Percentiles rank a stretch among this genome's conserved stretches.
Conservation (phyloP, 2,113 vertebrate species). For the Protobothrops mucrosquamatus region DNA sequence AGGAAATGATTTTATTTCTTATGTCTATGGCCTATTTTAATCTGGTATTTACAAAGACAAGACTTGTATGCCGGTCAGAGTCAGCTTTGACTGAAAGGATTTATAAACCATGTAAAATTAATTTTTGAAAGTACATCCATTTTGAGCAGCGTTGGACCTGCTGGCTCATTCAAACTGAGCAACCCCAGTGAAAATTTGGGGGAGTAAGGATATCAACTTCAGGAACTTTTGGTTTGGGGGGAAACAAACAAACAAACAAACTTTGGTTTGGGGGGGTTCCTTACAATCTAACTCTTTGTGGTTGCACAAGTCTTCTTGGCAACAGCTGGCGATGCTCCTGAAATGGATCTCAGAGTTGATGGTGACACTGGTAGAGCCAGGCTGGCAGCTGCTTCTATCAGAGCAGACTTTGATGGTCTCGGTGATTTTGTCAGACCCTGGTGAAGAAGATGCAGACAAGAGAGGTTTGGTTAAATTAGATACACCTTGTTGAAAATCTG, state of each 20-base stretch:
- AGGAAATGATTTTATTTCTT: neutral
- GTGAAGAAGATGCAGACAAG: neutral
- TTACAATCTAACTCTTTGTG: neutral
- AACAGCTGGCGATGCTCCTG: slow-evolving; percentile 42
- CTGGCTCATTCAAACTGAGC: neutral
- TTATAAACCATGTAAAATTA: neutral
- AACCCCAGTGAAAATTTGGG: neutral
- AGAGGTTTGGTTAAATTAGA: neutral
- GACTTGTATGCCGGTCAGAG: neutral
- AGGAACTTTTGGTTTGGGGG: too few species aligned
- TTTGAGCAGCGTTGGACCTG: neutral
- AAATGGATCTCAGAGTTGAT: slow-evolving; percentile 47
- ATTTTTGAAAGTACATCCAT: neutral
- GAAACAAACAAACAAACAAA: too few species aligned
- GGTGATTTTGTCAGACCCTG: slow-evolving; percentile 34
- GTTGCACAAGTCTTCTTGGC: slow-evolving; percentile 53
- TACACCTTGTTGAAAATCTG: neutral
- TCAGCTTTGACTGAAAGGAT: neutral
- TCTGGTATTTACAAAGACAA: neutral
- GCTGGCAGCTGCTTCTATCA: slow-evolving; percentile 36
- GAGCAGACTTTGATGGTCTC: slow-evolving; percentile 54
- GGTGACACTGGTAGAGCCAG: slow-evolving; percentile 42
- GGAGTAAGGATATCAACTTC: neutral
- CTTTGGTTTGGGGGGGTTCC: neutral
- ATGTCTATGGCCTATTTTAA: neutral